These are phyloP conservation scores for Brevimyrus niger DNA, from an alignment of 2,113 vertebrate genomes.

Conservation along the genomic window DNA sequence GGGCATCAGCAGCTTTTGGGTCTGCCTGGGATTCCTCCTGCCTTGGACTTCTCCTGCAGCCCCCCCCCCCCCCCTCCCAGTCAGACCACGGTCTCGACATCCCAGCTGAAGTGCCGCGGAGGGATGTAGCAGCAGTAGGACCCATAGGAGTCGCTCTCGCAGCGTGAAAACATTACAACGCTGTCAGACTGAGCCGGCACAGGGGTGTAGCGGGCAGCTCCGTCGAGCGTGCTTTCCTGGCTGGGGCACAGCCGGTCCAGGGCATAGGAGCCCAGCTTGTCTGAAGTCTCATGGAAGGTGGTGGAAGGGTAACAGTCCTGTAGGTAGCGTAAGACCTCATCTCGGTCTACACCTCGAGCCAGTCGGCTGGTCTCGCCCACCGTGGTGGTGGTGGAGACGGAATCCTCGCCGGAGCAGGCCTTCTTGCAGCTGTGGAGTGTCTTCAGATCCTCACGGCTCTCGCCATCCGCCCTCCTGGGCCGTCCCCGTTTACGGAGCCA, in stretches of 20 bases:
- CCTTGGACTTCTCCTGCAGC: background rate
- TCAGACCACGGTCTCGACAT: constrained; percentile 69
- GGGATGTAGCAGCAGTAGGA: constrained; percentile 73
- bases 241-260: constrained; percentile 53
- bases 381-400: constrained; percentile 37
- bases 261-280: constrained; percentile 51
- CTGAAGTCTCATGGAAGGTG: constrained; percentile 38
- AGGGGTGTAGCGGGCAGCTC: constrained; percentile 49
- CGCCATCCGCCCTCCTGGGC: constrained; percentile 60
- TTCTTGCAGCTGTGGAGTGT: constrained; percentile 34
- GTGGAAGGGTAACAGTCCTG: constrained; percentile 57
- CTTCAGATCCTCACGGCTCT: constrained; percentile 57
- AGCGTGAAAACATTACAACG: constrained; percentile 57
- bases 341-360: constrained; percentile 44
- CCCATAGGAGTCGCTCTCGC: constrained; percentile 62
- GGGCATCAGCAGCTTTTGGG: background rate
- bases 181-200: constrained; percentile 64
- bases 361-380: constrained; percentile 49
- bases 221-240: constrained; percentile 47
- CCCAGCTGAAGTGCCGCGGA: constrained; percentile 56
- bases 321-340: constrained; percentile 59
- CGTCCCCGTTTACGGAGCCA: constrained; percentile 55
- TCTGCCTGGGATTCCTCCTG: background rate
- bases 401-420: constrained; percentile 34
- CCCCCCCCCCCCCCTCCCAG: background rate